These are phyloP conservation scores for Pristionchus fissidentatus DNA, from an alignment of 2,888 invertebrate species.

Conservation along the genomic window DNA sequence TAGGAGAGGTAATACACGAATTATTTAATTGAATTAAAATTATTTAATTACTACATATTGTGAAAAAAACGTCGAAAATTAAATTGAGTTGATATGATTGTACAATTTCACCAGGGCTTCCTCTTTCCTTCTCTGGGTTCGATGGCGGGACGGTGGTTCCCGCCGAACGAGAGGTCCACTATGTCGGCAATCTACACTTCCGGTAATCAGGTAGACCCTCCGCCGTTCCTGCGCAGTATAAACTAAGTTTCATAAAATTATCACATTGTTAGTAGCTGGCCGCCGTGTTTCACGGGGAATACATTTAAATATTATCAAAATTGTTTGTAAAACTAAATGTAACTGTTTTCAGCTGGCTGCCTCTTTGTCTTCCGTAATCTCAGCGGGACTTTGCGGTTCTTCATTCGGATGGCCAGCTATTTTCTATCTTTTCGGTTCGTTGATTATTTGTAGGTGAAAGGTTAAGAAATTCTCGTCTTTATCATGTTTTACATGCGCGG, in stretches of 20 bases:
- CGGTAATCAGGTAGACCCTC: conserved; percentile 62
- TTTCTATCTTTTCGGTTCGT: conserved; percentile 29
- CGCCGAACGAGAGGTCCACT: conserved; percentile 62
- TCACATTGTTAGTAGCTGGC: too few species aligned
- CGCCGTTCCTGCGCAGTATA: too few species aligned
- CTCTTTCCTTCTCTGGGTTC: conserved; percentile 59
- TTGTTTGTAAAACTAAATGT: too few species aligned
- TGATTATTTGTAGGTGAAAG: background rate
- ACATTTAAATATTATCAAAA: too few species aligned
- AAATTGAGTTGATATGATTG: too few species aligned
- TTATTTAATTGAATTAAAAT: background rate
- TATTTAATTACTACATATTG: too few species aligned
- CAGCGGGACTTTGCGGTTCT: background rate
- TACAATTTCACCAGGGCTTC: conserved; percentile 62
- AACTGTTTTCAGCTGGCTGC: conserved; percentile 42
- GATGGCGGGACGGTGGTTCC: conserved; percentile 63
- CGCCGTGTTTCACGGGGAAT: too few species aligned
- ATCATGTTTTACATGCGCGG: too few species aligned
- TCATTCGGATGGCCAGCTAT: conserved; percentile 28
- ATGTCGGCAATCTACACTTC: conserved; percentile 67
- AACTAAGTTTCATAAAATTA: background rate
- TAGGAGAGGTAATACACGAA: conserved; percentile 64
- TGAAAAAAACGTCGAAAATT: too few species aligned
- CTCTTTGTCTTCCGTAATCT: background rate
- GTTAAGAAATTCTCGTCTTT: background rate